Evolutionary conservation across 92 coral and sea anemone genomes (phyloP).

Genomic region (Micromussa lordhowensis): DNA sequence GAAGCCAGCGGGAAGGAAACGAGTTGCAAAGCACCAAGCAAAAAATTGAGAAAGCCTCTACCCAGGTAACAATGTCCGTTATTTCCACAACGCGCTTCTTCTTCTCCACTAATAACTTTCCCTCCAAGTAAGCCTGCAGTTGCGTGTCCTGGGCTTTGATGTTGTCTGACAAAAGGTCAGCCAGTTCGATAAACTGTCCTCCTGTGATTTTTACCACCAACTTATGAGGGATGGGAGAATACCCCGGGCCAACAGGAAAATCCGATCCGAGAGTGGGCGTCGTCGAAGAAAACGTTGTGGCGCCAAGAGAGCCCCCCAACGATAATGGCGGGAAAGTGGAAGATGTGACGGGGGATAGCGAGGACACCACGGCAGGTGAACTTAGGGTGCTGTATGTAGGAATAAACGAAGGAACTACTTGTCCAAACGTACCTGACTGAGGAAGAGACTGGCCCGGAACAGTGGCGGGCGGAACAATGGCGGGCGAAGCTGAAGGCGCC

Average conservation of each 20-base stretch:
- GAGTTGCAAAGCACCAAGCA: slow-evolving; percentile 2
- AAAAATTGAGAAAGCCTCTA: slow-evolving; percentile 9
- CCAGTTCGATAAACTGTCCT: slow-evolving; percentile 33
- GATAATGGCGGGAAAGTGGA: too few species aligned
- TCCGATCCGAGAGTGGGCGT: too few species aligned
- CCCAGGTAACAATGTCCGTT: neutral
- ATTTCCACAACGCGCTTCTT: neutral
- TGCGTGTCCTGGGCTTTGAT: slow-evolving; percentile 22
- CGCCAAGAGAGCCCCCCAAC: too few species aligned
- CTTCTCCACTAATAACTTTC: neutral
- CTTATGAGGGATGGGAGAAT: neutral
- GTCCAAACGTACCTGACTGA: too few species aligned
- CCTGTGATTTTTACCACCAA: slow-evolving; percentile 28
- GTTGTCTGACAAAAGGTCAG: slow-evolving; percentile 36
- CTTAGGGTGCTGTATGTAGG: too few species aligned
- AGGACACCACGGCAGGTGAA: too few species aligned
- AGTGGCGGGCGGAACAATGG: too few species aligned
- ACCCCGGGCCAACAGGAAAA: slow-evolving; percentile 6
- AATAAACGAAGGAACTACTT: too few species aligned
- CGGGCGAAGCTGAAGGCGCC: too few species aligned
- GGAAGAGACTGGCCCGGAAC: too few species aligned
- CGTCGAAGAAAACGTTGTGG: too few species aligned
- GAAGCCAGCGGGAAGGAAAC: slow-evolving; percentile 6
- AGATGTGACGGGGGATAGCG: too few species aligned
- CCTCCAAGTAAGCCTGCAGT: neutral